These are phyloP conservation scores for Microctenopoma steveboyesi DNA, from an alignment of 2,797 vertebrate genomes.

Conservation along the genomic window DNA sequence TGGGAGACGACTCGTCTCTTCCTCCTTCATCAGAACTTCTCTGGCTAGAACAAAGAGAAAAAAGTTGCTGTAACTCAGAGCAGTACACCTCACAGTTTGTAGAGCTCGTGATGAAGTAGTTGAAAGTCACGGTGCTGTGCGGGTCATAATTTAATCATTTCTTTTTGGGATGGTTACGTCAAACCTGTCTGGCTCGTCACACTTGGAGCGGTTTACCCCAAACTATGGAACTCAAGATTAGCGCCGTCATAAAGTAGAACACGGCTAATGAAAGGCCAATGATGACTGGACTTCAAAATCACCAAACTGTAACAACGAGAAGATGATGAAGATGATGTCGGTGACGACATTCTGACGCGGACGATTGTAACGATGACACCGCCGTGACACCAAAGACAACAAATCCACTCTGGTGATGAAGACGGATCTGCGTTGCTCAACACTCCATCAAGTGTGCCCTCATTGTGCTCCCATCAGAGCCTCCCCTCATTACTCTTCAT, in stretches of 20 bases:
- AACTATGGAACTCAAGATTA: neutral
- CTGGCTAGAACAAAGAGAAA: neutral
- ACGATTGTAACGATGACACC: slow-evolving; percentile 25
- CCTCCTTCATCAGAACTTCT: neutral
- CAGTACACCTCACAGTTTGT: neutral
- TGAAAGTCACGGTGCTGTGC: neutral
- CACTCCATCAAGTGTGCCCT: slow-evolving; percentile 79
- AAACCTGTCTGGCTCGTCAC: neutral
- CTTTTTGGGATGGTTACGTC: too few species aligned
- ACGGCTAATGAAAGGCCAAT: neutral
- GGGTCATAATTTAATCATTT: neutral
- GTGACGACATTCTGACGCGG: slow-evolving; percentile 21
- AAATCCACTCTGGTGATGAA: slow-evolving; percentile 66
- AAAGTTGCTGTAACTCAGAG: slow-evolving; percentile 3
- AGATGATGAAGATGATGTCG: neutral
- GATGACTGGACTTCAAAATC: neutral
- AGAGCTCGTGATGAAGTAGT: neutral
- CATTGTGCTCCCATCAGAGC: slow-evolving; percentile 75
- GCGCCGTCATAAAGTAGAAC: neutral
- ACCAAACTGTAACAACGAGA: neutral
- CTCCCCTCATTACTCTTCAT: slow-evolving; percentile 79
- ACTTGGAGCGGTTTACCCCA: too few species aligned
- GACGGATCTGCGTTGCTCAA: slow-evolving; percentile 73
- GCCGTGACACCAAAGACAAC: slow-evolving; percentile 44
- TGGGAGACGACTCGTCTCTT: too few species aligned